Percentiles rank a stretch among this genome's conserved stretches.
Conservation (phyloP, 2,113 vertebrate genomes). For the Nothoprocta perdicaria region DNA sequence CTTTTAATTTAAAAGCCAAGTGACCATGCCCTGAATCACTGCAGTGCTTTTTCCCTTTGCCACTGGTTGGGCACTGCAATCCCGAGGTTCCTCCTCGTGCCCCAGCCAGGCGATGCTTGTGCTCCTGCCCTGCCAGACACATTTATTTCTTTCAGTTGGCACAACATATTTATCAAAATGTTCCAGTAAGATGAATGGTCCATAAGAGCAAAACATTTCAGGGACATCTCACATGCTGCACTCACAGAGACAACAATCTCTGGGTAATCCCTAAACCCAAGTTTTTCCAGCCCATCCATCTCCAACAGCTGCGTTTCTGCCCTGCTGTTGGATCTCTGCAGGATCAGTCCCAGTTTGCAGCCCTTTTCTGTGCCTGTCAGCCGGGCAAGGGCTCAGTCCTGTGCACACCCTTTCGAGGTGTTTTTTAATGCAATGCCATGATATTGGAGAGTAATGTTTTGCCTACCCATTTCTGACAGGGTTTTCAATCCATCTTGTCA, state of each 20-base stretch:
- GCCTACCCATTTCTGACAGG: conserved; percentile 19
- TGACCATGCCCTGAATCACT: not conserved
- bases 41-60: not conserved
- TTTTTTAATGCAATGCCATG: not conserved
- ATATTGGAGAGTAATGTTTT: conserved; percentile 41
- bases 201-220: not conserved
- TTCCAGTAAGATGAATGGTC: not conserved
- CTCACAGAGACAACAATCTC: not conserved
- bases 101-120: not conserved
- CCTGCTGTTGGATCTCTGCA: not conserved
- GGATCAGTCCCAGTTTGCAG: not conserved
- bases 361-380: not conserved
- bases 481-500: conserved; percentile 40
- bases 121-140: not conserved
- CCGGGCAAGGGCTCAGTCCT: not conserved
- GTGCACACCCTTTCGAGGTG: not conserved
- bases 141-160: not conserved
- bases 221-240: not conserved
- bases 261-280: not conserved
- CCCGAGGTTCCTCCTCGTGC: not conserved
- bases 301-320: not conserved
- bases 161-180: not conserved
- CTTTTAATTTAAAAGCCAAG: not conserved
- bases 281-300: not conserved
- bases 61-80: not conserved